phyloP scores from a whole-genome alignment of 2,888 invertebrate genomes.

The Didymodactylos carnosus region DNA sequence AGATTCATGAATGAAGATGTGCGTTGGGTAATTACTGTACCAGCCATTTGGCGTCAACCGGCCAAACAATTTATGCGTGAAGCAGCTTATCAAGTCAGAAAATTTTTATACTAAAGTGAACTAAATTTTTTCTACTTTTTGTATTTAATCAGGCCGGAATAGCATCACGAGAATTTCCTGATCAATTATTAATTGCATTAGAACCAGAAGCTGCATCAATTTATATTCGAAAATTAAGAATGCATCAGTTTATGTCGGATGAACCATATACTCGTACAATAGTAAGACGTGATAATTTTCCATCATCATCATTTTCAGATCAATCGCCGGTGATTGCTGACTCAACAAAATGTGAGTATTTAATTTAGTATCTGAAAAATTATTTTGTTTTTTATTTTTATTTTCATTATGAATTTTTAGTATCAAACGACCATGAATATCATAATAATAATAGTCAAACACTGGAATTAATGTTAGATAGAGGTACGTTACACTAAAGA shows the following conservation, averaged over 20 bases:
- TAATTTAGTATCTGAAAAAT: neutral
- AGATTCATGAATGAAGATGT: constrained; percentile 24
- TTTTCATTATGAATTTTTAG: no score
- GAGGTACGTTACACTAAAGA: no score
- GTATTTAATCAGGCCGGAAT: constrained; percentile 40
- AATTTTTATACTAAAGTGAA: neutral
- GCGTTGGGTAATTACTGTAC: constrained; percentile 42
- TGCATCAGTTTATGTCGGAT: constrained; percentile 36
- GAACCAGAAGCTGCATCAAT: constrained; percentile 43
- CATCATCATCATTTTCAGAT: constrained; percentile 2
- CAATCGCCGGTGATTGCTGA: neutral
- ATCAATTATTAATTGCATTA: constrained; percentile 39
- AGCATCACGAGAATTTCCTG: constrained; percentile 34
- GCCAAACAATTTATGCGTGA: constrained; percentile 42
- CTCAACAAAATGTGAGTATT: neutral
- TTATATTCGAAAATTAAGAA: constrained; percentile 38
- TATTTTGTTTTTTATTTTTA: neutral
- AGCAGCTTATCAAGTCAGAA: constrained; percentile 38
- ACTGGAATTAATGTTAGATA: neutral
- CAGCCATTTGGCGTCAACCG: constrained; percentile 41
- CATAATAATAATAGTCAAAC: neutral
- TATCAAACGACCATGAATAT: neutral
- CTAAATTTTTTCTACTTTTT: constrained; percentile 13
- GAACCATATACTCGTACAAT: neutral
- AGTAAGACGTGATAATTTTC: constrained; percentile 1